These are phyloP conservation scores for Euplagia quadripunctaria DNA, from an alignment of 2,888 invertebrate genomes.

Conservation along the genomic window DNA sequence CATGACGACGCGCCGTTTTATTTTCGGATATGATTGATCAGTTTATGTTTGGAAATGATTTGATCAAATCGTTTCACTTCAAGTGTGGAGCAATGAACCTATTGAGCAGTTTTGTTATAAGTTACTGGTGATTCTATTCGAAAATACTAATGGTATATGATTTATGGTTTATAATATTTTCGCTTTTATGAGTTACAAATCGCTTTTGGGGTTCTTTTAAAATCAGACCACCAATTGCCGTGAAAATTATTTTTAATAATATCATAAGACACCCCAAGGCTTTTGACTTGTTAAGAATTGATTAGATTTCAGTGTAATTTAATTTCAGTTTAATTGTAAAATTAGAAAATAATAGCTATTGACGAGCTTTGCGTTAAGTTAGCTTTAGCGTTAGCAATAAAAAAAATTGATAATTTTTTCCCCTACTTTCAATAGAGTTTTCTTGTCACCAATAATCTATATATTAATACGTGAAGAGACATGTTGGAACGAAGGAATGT, in stretches of 20 bases:
- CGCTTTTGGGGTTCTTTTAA: neutral
- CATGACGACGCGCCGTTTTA: conserved; percentile 16
- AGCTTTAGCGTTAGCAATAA: no score
- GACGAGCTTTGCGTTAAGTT: no score
- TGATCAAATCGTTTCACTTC: conserved; percentile 44
- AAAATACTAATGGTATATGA: neutral
- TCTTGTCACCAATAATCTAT: neutral
- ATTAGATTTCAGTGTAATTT: no score
- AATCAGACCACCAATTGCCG: neutral
- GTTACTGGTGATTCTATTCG: conserved; percentile 6
- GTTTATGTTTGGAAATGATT: conserved; percentile 45
- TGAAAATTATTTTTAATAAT: neutral
- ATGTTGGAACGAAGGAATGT: neutral
- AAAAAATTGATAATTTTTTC: no score
- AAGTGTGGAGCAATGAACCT: conserved; percentile 47
- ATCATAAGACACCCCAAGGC: no score
- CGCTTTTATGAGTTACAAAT: neutral
- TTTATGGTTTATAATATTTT: neutral
- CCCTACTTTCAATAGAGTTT: neutral
- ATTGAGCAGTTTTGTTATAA: conserved; percentile 22
- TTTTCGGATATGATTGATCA: conserved; percentile 24
- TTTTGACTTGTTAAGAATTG: no score
- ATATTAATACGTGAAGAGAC: no score
- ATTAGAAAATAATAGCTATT: no score
- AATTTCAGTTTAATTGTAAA: no score